phyloP scores from a whole-genome alignment of 2,797 vertebrate species.

The Australoheros facetus region DNA sequence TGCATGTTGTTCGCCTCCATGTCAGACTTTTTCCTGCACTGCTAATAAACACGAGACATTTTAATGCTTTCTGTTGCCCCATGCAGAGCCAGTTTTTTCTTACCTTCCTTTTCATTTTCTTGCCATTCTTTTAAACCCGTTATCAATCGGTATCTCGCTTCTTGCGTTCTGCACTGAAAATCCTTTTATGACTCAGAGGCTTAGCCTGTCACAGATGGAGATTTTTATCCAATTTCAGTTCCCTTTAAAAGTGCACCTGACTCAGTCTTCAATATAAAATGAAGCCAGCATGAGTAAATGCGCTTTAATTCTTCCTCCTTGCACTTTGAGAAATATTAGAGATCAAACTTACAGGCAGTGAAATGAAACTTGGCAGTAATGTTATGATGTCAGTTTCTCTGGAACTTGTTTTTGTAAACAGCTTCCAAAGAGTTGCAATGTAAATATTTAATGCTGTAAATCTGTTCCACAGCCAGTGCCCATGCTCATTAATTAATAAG shows the following conservation, averaged over 20 bases:
- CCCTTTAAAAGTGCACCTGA: constrained; percentile 18
- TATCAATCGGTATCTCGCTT: not conserved
- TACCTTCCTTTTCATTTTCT: not conserved
- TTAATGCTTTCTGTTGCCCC: not conserved
- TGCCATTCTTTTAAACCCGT: not conserved
- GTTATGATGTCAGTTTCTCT: not conserved
- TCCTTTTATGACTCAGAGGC: not conserved
- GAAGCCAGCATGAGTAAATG: not conserved
- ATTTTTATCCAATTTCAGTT: not conserved
- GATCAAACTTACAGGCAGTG: not conserved
- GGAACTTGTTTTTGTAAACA: not conserved
- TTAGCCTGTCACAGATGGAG: not conserved
- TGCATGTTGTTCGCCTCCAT: not conserved
- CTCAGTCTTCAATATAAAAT: constrained; percentile 22
- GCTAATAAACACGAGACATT: not conserved
- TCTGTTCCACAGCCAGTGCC: not conserved
- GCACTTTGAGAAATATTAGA: not conserved
- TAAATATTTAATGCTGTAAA: not conserved
- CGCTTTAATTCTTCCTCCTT: not conserved
- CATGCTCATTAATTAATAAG: not conserved
- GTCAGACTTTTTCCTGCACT: not conserved
- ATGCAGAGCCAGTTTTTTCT: not conserved
- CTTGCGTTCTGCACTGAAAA: not conserved
- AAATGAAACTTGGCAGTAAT: not conserved
- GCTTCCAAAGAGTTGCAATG: not conserved